Percentiles rank a stretch among this genome's conserved stretches.
phyloP scores from a whole-genome alignment of 2,888 invertebrate genomes.

The Aphidoletes aphidimyza region DNA sequence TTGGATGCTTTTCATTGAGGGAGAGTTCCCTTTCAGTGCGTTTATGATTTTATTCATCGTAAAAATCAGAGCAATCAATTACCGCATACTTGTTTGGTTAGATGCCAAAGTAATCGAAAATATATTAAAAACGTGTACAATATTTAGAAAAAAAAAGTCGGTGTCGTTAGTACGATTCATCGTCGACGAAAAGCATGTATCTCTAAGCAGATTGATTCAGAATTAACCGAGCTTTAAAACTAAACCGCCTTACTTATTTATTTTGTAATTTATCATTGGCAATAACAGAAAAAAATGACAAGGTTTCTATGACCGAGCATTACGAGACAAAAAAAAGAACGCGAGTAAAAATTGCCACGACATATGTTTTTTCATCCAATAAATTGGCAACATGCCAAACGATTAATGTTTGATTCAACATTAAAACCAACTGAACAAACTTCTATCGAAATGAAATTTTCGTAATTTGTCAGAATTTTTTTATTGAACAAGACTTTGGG shows the following conservation, averaged over 20 bases:
- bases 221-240: slow-evolving; percentile 4
- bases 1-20: neutral
- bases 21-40: too few species aligned
- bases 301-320: neutral
- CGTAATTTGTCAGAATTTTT: neutral
- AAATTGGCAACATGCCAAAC: neutral
- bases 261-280: slow-evolving; percentile 22
- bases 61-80: slow-evolving; percentile 41
- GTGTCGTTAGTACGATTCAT: neutral
- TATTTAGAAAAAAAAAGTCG: neutral
- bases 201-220: neutral
- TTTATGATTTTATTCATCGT: neutral
- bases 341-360: too few species aligned
- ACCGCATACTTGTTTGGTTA: neutral
- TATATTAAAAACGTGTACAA: slow-evolving; percentile 39
- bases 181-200: neutral
- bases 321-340: neutral
- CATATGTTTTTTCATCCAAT: neutral
- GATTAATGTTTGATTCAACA: slow-evolving; percentile 43
- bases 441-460: neutral
- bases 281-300: slow-evolving; percentile 41
- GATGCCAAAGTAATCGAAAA: neutral
- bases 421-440: neutral
- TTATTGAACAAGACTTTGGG: neutral
- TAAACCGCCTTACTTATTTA: slow-evolving; percentile 24